Conservation (phyloP, 1,140 invertebrate genomes). For the Pseudomyrmex dendroicus region DNA sequence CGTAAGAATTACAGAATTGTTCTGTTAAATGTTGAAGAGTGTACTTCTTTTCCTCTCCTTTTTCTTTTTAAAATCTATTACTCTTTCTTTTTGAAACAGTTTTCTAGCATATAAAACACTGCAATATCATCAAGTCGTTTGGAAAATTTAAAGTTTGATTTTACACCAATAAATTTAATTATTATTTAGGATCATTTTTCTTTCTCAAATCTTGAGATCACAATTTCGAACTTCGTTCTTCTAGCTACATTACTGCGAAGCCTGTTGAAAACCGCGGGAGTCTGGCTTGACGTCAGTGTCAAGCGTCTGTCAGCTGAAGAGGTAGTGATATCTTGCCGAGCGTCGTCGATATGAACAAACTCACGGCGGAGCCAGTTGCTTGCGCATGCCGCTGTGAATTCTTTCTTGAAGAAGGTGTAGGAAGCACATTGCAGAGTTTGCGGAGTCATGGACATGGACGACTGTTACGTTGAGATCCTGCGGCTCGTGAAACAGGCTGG, state of each 20-base stretch:
- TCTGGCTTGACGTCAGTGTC: neutral
- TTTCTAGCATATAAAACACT: too few relatives aligned
- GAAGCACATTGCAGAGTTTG: neutral
- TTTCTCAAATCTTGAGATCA: too few relatives aligned
- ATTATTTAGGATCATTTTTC: too few relatives aligned
- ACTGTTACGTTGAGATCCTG: conserved; percentile 84
- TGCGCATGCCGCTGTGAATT: neutral
- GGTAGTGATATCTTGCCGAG: too few relatives aligned
- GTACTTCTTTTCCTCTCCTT: conserved; percentile 33
- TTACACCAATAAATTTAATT: too few relatives aligned
- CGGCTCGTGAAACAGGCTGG: conserved; percentile 85
- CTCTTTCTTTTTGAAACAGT: too few relatives aligned
- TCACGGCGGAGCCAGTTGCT: neutral
- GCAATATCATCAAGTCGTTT: too few relatives aligned
- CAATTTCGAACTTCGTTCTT: too few relatives aligned
- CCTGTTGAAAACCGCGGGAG: neutral
- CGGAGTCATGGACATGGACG: conserved; percentile 79
- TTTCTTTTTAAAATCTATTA: neutral
- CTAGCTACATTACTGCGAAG: neutral
- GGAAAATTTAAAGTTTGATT: too few relatives aligned
- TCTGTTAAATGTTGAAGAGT: conserved; percentile 73
- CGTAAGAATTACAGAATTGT: conserved; percentile 73
- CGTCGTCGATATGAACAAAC: neutral
- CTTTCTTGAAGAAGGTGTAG: neutral
- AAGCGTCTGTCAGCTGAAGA: too few relatives aligned